phyloP scores from a whole-genome alignment of 2,113 vertebrate genomes.

The Proterorhinus semilunaris region DNA sequence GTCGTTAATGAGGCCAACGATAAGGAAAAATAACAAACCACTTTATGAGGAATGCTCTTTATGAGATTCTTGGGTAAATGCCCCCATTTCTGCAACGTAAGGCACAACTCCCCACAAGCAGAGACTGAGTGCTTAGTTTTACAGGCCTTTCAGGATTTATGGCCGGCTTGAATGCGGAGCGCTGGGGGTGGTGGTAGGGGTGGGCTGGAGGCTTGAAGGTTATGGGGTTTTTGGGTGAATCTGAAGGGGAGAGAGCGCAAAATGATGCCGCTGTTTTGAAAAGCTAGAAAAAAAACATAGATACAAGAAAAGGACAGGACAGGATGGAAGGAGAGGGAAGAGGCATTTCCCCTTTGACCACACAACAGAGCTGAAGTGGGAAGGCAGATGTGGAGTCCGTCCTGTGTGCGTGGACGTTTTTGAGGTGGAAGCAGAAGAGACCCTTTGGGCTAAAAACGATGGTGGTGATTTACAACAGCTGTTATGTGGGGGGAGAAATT shows the following conservation, averaged over 20 bases:
- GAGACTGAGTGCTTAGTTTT: conserved; percentile 54
- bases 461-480: conserved; percentile 28
- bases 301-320: conserved; percentile 24
- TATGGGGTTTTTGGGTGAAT: not conserved
- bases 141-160: conserved; percentile 69
- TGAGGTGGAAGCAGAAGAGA: conserved; percentile 23
- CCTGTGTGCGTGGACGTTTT: conserved; percentile 31
- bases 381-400: conserved; percentile 42
- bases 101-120: conserved; percentile 21
- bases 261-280: conserved; percentile 16
- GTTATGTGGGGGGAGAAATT: conserved; percentile 13
- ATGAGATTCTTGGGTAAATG: conserved; percentile 66
- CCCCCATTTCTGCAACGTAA: conserved; percentile 38
- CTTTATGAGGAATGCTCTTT: conserved; percentile 71
- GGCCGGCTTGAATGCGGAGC: conserved; percentile 44
- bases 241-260: conserved; percentile 7
- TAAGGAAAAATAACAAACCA: conserved; percentile 59
- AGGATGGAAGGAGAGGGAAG: conserved; percentile 29
- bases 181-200: not conserved
- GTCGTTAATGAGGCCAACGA: conserved; percentile 69
- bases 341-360: conserved; percentile 32
- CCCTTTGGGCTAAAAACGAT: conserved; percentile 21
- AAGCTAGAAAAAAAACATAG: conserved; percentile 31
- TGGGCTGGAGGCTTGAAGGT: not conserved
- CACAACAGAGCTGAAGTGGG: conserved; percentile 28